Evolutionary conservation across 2,888 invertebrate species (phyloP), one percentile per base, ranked within the genome.

Genomic region (Aradus depressus): DNA sequence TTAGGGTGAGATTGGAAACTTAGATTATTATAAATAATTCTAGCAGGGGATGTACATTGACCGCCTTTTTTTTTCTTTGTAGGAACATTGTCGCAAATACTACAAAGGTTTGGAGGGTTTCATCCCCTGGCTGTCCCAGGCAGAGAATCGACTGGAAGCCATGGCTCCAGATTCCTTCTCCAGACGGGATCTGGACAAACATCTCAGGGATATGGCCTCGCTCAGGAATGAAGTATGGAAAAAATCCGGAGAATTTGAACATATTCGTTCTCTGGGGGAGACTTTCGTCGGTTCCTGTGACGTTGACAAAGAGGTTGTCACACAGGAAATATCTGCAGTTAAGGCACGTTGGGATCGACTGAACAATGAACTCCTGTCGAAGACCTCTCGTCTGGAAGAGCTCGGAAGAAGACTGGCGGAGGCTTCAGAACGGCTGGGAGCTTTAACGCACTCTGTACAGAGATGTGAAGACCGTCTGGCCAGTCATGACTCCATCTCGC

Each of bases 201-300:
- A 91, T 65, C 71, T 95, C 3, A 81, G 84, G 47, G 92, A 93
- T 62, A 70, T 93, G 50, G 89, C 91, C 63, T 77, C 78, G 43
- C 85, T 95, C 73, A 79, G 92, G 61, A 92, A 91, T 63, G 95
- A 95, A 62, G 81, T 60, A 42, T 87, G 91, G 83, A 89, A 91
- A 67, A 87, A 86, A 63, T 86, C 89, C 12, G 91, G 91, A 8
- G 95, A 95, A 68, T 92, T 84, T 62, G 95, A 95, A 63, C 88
- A 86, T 67, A 84, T 86, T 59, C 80, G 81, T 64, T 81, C 82
- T 0, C 71, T 88, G 3, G 93, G 93, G 1, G 91, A 92, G 62
- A 81, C 87, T 0, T 88, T 95, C 72, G 75, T 93, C 44, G 78
- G 80, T 0, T 78, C 86, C 41, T 92, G 92, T 60, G 93, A 95